Conservation (phyloP, 2,888 invertebrate species). For the Prosapia bicincta region DNA sequence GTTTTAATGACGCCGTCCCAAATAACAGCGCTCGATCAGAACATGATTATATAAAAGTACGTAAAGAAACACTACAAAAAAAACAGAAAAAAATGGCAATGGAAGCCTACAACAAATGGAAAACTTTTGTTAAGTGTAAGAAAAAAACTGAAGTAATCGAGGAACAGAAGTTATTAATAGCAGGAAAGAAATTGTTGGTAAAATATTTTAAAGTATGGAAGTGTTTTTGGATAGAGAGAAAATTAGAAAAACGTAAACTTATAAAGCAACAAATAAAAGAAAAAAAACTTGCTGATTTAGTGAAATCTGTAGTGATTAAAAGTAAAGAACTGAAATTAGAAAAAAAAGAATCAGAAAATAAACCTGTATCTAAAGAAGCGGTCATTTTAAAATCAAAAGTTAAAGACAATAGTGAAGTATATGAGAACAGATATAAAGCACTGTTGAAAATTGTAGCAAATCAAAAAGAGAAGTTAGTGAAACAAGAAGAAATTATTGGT, state of each 20-base stretch:
- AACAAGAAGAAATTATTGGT: background rate
- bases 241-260: background rate
- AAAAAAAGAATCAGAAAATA: background rate
- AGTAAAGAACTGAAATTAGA: background rate
- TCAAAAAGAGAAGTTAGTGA: background rate
- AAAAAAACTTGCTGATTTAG: background rate
- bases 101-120: background rate
- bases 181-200: background rate
- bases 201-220: background rate
- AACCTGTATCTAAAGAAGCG: background rate
- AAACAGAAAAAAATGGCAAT: background rate
- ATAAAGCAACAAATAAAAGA: background rate
- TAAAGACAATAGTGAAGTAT: background rate
- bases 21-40: background rate
- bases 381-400: background rate
- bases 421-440: background rate
- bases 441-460: background rate
- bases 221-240: background rate
- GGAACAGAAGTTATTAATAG: background rate
- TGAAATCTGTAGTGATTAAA: background rate
- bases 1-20: background rate
- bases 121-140: background rate
- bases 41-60: background rate
- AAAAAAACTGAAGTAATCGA: background rate
- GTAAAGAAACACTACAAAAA: background rate